Evolutionary conservation across 2,113 vertebrate species (phyloP), one percentile per base, ranked within the genome.

Genomic region (Nycticorax nycticorax): DNA sequence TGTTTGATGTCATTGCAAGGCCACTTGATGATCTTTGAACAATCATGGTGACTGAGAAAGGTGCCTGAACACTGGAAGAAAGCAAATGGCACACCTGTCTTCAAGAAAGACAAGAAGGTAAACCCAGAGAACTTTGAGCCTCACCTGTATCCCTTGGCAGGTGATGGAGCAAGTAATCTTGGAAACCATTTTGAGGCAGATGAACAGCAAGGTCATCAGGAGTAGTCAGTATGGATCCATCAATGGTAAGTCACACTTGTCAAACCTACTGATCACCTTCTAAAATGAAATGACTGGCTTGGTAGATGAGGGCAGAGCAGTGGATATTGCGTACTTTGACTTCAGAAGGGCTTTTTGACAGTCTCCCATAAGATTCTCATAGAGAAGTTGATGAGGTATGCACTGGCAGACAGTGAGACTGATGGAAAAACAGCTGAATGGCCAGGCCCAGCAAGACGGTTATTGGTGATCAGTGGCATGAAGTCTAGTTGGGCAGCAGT

Each of bases 331-430:
- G 11, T 56, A 41, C 18, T 85, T 86, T 28, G 7, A 67, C 16
- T 52, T 89, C 59, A 73, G 41, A 50, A 81, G 60, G 28, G 8
- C 15, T 62, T 48, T 48, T 62, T 48, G n/a, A 48, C 57, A 35
- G 22, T 26, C 6, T 33, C 19, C 22, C 5, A 0, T 22, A 43
- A 30, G 14, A n/a, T n/a, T 59, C 11, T 55, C 21, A 24, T 33
- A 26, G 57, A 62, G 8, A 62, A 23, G 30, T 19, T n/a, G 66
- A 37, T 35, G 28, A 43, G 7, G 3, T 47, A 20, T 43, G 33
- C 1, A 1, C 30, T 7, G 1, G 8, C 19, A 52, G 30, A 60
- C 2, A 15, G 4, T 0, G 0, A 43, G 0, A 81, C 2, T 0
- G 20, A n/a, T 14, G 17, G 39, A 64, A 85, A 80, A 57, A 4